Evolutionary conservation across 2,113 vertebrate species (phyloP).

Genomic region (Lipophrys pholis): DNA sequence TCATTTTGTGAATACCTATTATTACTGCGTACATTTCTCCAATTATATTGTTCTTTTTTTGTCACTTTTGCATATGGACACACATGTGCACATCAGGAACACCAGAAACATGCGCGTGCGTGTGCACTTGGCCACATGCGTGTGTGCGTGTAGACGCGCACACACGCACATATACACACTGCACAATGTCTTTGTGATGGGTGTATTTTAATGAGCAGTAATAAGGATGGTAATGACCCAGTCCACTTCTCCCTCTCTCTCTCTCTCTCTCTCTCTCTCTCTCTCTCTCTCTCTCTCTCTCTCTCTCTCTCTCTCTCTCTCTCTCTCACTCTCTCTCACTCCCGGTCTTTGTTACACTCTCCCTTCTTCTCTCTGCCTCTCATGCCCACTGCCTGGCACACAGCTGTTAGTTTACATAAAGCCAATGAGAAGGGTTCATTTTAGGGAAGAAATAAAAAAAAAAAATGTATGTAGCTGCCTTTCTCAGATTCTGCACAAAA

Average conservation of each 20-base stretch:
- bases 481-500: slow-evolving; percentile 59
- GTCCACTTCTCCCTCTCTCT: no score
- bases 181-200: slow-evolving; percentile 75
- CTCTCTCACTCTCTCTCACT: slow-evolving; percentile 38
- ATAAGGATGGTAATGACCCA: slow-evolving; percentile 85
- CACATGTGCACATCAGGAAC: slow-evolving; percentile 65
- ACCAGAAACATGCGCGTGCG: slow-evolving; percentile 31
- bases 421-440: slow-evolving; percentile 48
- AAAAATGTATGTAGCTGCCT: slow-evolving; percentile 8
- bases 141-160: slow-evolving; percentile 12
- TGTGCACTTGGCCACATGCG: slow-evolving; percentile 28
- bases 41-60: slow-evolving; percentile 97
- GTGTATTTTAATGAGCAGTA: slow-evolving; percentile 86
- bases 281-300: slow-evolving; percentile 32
- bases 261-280: slow-evolving; percentile 38
- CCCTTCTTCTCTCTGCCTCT: slow-evolving; percentile 33
- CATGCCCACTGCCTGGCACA: slow-evolving; percentile 41
- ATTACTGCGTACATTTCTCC: slow-evolving; percentile 98
- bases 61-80: slow-evolving; percentile 82
- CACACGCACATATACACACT: slow-evolving; percentile 42
- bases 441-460: slow-evolving; percentile 9
- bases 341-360: slow-evolving; percentile 54
- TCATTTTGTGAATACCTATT: slow-evolving; percentile 98
- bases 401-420: slow-evolving; percentile 65
- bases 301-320: no score